Base-by-base conservation (phyloP, 2,888 invertebrate genomes). In the Leptopilina syphax region DNA sequence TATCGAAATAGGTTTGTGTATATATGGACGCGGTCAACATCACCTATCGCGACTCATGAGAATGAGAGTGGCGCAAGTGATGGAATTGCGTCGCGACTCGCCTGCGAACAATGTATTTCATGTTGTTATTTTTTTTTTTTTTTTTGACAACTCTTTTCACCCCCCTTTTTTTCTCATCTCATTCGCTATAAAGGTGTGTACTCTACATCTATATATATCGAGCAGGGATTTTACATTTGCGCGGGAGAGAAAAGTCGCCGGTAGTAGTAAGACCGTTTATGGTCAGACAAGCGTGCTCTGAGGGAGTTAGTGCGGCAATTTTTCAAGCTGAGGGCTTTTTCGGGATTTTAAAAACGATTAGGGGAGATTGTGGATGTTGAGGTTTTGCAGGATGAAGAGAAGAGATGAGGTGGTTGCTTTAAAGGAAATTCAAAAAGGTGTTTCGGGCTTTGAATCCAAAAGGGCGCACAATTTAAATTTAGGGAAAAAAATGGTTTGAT, bases 71-170 rank as follows among this genome's bases (percentile, higher is more conserved):
- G 68, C 63, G 41, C 68, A 70, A 79, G 63, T 73, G 81, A 79
- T 79, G 77, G 81, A 81, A 79, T 77, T 77, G 65, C 81, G 65
- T 24, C 65, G 79, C 70, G 73, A 77, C 50, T 77, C 79, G 73
- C 76, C 24, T 47, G 50, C 60, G 70, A 67, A 70, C 70, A 70
- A 70, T 70, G 70, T 54, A 70, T 70, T 18, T 54, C 70, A 47
- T 27, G 70, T 27, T 27, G 27, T 34, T 70, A 70, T 54, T 70
- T 18, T 18, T 54, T 70, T 18, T 18, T 54, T 70, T 66, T 70
- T 70, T 44, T 8, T 8, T 0, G 7, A 0, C 44, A 8, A 34
- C 1, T 44, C 44, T 44, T 44, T 44, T 44, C 44, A 8, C 44
- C 8, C 44, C 44, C 34, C 4, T 44, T 8, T 44, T 8, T 44